Evolutionary conservation across 2,888 invertebrate genomes (phyloP).

Genomic region (Drosophila acutilabella): DNA sequence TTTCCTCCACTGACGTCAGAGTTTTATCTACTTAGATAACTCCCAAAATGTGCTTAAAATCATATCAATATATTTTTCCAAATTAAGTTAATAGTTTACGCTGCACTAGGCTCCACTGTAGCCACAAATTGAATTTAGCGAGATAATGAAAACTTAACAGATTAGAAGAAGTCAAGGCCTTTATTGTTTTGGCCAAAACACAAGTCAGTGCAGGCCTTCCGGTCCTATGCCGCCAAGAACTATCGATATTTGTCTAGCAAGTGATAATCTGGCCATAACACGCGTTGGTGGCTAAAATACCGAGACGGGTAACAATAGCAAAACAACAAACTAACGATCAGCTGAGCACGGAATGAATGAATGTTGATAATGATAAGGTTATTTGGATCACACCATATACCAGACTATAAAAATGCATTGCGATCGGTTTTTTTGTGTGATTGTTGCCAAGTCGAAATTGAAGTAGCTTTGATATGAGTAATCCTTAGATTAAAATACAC

Average conservation of each 20-base stretch:
- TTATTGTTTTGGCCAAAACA: slow-evolving; percentile 26
- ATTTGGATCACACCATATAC: slow-evolving; percentile 21
- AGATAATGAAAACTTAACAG: slow-evolving; percentile 24
- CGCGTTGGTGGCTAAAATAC: slow-evolving; percentile 12
- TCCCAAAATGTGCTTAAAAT: too few relatives aligned
- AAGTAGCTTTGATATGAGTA: slow-evolving; percentile 1
- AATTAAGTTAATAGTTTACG: too few relatives aligned
- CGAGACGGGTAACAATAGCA: not conserved
- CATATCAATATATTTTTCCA: too few relatives aligned
- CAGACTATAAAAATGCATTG: slow-evolving; percentile 12
- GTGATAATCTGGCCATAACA: slow-evolving; percentile 1
- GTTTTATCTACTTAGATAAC: too few relatives aligned
- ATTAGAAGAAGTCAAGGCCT: slow-evolving; percentile 29
- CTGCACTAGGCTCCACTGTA: slow-evolving; percentile 4
- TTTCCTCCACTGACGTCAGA: too few relatives aligned
- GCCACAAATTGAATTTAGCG: not conserved
- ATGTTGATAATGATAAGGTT: slow-evolving; percentile 28
- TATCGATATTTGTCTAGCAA: slow-evolving; percentile 6
- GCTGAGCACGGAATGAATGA: slow-evolving; percentile 21
- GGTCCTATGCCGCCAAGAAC: slow-evolving; percentile 5
- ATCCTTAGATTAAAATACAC: slow-evolving; percentile 9
- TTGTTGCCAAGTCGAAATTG: slow-evolving; percentile 24
- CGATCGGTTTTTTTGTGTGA: not conserved
- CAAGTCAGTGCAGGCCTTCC: slow-evolving; percentile 5
- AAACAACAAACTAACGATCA: slow-evolving; percentile 11